Evolutionary conservation across 2,797 vertebrate species (phyloP), one percentile per base, ranked within the genome.

Genomic region (Distichodus sexfasciatus): DNA sequence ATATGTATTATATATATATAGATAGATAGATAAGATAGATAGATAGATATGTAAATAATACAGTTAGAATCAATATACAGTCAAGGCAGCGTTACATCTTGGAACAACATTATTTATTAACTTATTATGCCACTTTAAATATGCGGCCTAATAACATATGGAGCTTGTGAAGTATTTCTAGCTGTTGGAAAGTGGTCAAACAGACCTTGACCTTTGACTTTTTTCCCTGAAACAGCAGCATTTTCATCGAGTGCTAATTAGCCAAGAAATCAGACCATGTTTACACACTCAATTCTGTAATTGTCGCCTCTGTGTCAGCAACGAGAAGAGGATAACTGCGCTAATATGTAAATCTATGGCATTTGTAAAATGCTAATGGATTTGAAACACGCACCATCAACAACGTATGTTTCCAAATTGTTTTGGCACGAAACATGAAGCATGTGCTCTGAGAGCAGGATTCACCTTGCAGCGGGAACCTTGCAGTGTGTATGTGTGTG

Each of bases 231-330:
- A 62, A 46, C 47, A 35, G n/a, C 23, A 63, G 48, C 58, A 36
- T 24, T 69, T 44, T 9, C 62, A 51, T 63, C 28, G 50, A 46
- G 28, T n/a, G 4, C 15, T 70, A 70, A 47, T 54, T 28, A 63
- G 48, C 47, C 33, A 54, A 70, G 46, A 48, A 63, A 63, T 55
- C 50, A 55, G 21, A 28, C 7, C 31, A 38, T 36, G 40, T 50
- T 55, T 58, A 63, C 48, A 63, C 36, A 44, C 36, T 35, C 24
- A 43, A 28, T 12, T 40, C 23, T 31, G 12, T 48, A 65, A 57
- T 41, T 58, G 28, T 71, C 43, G 28, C 65, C 43, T 14, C 6
- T 35, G 43, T 57, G 31, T 36, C 43, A 17, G n/a, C 15, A 50
- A 15, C 12, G 48, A 9, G 17, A 63, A 36, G 48, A n/a, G 8